A percentile compares a stretch with the other conserved stretches of the same genome.
Evolutionary conservation across 37 sponge, comb jelly and placozoan genomes (phyloP).

Genomic region (Beroe ovata): DNA sequence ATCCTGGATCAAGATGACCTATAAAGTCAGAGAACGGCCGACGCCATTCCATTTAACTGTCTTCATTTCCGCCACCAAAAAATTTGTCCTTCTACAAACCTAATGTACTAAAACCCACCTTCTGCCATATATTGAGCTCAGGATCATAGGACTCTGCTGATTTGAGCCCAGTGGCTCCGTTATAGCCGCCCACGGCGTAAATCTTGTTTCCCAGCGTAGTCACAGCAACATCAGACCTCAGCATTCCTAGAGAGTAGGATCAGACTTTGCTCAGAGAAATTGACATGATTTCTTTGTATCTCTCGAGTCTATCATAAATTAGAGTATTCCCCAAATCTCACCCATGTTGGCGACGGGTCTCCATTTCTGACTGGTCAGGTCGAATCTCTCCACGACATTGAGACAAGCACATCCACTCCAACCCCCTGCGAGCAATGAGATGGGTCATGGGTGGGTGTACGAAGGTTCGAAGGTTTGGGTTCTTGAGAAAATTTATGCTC

Average conservation of each 20-base stretch:
- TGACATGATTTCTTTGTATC: too few relatives aligned
- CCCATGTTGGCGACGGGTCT: constrained; percentile 40
- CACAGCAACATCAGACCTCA: constrained; percentile 73
- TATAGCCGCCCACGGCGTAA: constrained; percentile 82
- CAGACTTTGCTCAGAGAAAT: too few relatives aligned
- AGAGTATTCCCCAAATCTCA: too few relatives aligned
- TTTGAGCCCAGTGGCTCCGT: constrained; percentile 75
- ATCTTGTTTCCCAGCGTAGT: constrained; percentile 74
- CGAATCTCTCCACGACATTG: constrained; percentile 41
- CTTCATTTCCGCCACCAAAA: too few relatives aligned
- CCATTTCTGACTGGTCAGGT: constrained; percentile 27
- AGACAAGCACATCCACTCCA: constrained; percentile 61
- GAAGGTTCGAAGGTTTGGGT: too few relatives aligned
- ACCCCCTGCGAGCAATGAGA: constrained; percentile 4
- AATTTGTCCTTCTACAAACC: too few relatives aligned
- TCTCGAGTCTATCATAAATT: too few relatives aligned
- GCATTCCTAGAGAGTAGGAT: constrained; percentile 54
- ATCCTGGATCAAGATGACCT: too few relatives aligned
- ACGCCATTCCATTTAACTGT: too few relatives aligned
- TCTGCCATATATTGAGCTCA: constrained; percentile 74
- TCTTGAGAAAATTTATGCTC: too few relatives aligned
- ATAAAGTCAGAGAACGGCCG: too few relatives aligned
- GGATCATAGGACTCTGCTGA: constrained; percentile 77
- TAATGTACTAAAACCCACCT: constrained; percentile 13
- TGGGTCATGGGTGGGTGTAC: too few relatives aligned